phyloP scores from a whole-genome alignment of 1,140 invertebrate species.

The Lepidostoma basale region DNA sequence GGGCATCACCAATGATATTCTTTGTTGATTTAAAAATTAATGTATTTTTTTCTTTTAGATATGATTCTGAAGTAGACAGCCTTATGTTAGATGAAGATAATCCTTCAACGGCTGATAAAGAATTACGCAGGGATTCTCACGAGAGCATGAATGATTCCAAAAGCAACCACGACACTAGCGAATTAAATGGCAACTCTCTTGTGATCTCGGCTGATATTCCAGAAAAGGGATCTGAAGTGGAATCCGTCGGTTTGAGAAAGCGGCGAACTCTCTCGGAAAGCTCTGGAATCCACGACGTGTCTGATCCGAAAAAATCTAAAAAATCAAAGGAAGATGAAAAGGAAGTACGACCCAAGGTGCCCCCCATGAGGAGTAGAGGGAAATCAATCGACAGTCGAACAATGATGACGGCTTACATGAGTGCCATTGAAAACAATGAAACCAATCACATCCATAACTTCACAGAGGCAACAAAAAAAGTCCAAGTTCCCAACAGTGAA shows the following conservation, averaged over 20 bases:
- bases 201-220: no score
- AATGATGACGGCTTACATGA: constrained; percentile 11
- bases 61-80: background rate
- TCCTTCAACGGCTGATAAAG: no score
- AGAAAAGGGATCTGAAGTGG: background rate
- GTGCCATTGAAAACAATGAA: constrained; percentile 13
- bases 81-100: background rate
- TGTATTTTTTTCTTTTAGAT: background rate
- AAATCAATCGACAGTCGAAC: constrained; percentile 9
- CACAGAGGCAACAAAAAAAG: no score
- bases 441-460: no score
- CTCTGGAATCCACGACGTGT: background rate
- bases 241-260: background rate
- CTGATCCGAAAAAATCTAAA: background rate
- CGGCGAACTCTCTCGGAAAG: constrained; percentile 7
- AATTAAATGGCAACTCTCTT: no score
- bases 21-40: background rate
- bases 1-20: background rate
- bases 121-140: no score
- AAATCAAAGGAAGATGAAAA: background rate
- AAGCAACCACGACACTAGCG: no score
- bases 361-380: background rate
- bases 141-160: no score
- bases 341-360: background rate
- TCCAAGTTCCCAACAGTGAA: no score